Base-by-base conservation (phyloP, 2,797 vertebrate genomes). In the Sardinella longiceps region DNA sequence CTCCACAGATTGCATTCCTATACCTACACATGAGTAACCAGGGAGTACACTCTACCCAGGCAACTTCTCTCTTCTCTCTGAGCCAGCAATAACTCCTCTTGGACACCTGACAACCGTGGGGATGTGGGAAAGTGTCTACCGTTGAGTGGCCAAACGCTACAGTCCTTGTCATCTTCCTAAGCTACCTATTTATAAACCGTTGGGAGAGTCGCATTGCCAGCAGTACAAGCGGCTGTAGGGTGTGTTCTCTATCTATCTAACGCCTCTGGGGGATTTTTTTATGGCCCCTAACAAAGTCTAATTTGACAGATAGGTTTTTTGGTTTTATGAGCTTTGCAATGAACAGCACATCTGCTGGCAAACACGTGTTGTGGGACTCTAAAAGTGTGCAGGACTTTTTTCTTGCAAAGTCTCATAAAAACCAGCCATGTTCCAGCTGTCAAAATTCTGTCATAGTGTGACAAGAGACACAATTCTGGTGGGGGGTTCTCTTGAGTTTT, bases 1-100 rank as follows among this genome's bases (percentile, higher is more conserved):
- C 80, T 80, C 70, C 23, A 18, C 74, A 81, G 81, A 80, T 14
- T 50, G 43, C 87, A 87, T 88, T 87, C 82, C 80, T 86, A 81
- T 81, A 81, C 70, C 82, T 81, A 82, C 85, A 18, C 63, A 85
- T 82, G 82, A 85, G 80, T 33, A 81, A 66, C 82, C 56, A 0
- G 9, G 82, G 70, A 84, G 81, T 30, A 50, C 3, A 81, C 58
- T 80, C 51, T 12, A 81, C 58, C 80, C 51, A 18, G 30, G 30
- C 58, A 80, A 23, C 30, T 66, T 56, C 81, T n/a, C 45, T 11
- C 30, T 66, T 56, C 81, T n/a, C 45, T 11, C 63, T 9, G 60
- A 83, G 80, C 85, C 85, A 80, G 83, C 81, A 51, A 81, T 81
- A 37, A 80, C 82, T 80, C 28, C 83, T 82, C 70, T 80, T 0